Evolutionary conservation across 1,140 invertebrate species (phyloP).

Genomic region (Drosophila mayri): DNA sequence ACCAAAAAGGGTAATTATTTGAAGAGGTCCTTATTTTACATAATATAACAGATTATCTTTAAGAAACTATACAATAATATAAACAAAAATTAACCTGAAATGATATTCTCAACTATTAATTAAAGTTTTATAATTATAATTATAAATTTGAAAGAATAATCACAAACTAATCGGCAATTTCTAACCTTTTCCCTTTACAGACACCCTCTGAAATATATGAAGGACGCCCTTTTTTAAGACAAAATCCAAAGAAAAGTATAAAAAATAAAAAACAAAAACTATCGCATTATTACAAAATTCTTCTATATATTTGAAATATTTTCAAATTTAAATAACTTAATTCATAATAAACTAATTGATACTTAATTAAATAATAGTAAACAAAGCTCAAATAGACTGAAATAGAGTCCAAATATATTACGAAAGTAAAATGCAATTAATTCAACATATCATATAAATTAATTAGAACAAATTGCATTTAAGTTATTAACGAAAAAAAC

Average conservation of each 20-base stretch:
- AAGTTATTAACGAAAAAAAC: slow-evolving; percentile 63
- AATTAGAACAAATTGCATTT: slow-evolving; percentile 82
- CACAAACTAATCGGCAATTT: not conserved
- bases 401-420: slow-evolving; percentile 84
- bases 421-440: slow-evolving; percentile 70
- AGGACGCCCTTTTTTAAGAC: slow-evolving; percentile 25
- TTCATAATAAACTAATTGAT: slow-evolving; percentile 49
- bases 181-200: not conserved
- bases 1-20: not conserved
- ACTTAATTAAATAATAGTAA: slow-evolving; percentile 63
- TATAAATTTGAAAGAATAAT: not conserved
- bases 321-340: slow-evolving; percentile 55
- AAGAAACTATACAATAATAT: too few species aligned
- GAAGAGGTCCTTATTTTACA: not conserved
- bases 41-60: not conserved
- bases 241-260: slow-evolving; percentile 4
- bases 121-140: not conserved
- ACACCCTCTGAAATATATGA: slow-evolving; percentile 10
- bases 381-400: slow-evolving; percentile 84
- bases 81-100: not conserved
- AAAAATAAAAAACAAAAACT: slow-evolving; percentile 26
- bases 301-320: slow-evolving; percentile 54
- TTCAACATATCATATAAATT: slow-evolving; percentile 83
- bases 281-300: slow-evolving; percentile 38
- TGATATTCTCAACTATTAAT: not conserved